Base-by-base conservation (phyloP, 2,113 vertebrate species). In the Columba janthina region DNA sequence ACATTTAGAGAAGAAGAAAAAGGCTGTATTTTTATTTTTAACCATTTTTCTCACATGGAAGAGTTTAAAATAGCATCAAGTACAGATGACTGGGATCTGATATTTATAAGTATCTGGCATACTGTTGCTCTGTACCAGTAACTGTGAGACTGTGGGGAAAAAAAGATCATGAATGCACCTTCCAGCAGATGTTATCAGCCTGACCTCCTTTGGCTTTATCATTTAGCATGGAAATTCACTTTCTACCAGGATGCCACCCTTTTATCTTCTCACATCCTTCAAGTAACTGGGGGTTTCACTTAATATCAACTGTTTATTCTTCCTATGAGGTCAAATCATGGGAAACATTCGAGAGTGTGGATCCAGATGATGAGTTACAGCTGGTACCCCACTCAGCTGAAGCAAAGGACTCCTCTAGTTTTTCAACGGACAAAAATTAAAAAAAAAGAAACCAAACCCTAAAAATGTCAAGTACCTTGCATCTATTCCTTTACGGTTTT, bases 1-100 rank as follows among this genome's bases (percentile, higher is more conserved):
- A 84, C 83, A 79, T 97, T 93, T 96, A 89, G 93, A 92, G 53
- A 93, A 96, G 73, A 93, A 85, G 75, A 74, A 93, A 93, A 62
- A 91, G 40, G 72, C 93, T 58, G 48, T 77, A 34, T 96, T 96
- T 94, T 97, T 97, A 97, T 97, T 97, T 97, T 96, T 97, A 95
- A 96, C 83, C 58, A 51, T 81, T 93, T 96, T 89, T 96, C 93
- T 96, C 96, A 93, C 75, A 58, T 94, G 89, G 64, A 90, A 77
- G 36, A 74, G 36, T 85, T 94, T 93, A 85, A 97, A 96, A 96
- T 96, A 96, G 74, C 72, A 91, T 75, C 81, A 88, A 83, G 60
- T 80, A 70, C 78, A 80, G 83, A 89, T 94, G 78, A 89, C 85
- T 95, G 12, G 53, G 64, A 71, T 76, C 71, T 80, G 84, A 46